A percentile compares a stretch with the other conserved stretches of the same genome.
Evolutionary conservation across 2,797 vertebrate species (phyloP).

Genomic region (Neoniphon sammara): DNA sequence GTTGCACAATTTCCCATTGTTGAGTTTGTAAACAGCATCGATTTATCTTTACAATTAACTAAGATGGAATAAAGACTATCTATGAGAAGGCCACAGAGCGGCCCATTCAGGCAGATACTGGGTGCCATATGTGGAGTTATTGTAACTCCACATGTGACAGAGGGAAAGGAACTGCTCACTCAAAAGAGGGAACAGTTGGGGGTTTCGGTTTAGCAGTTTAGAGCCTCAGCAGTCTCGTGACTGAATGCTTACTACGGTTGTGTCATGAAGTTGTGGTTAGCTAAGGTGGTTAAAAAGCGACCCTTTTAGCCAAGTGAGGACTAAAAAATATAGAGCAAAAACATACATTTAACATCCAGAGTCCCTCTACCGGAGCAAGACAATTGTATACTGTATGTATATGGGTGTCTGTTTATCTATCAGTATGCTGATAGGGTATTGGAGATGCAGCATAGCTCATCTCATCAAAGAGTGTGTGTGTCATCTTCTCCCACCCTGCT

Average conservation of each 20-base stretch:
- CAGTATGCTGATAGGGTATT: background rate
- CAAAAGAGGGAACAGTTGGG: background rate
- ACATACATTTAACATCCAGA: background rate
- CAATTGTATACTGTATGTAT: conserved; percentile 9
- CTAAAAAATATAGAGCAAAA: conserved; percentile 30
- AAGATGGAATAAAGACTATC: background rate
- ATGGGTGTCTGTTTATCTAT: conserved; percentile 2
- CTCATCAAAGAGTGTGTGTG: background rate
- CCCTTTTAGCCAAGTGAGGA: background rate
- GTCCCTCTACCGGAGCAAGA: background rate
- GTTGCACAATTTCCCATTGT: too few species aligned
- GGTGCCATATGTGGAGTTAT: background rate
- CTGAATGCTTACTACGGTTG: background rate
- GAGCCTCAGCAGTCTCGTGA: background rate
- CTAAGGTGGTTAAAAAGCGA: conserved; percentile 27
- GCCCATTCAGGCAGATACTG: background rate
- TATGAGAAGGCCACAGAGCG: conserved; percentile 10
- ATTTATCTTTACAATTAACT: background rate
- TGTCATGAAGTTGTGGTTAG: background rate
- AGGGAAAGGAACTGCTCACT: conserved; percentile 13
- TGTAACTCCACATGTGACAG: background rate
- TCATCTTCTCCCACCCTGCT: background rate
- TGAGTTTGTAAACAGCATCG: background rate
- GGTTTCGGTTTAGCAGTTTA: conserved; percentile 21
- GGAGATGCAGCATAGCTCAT: background rate